Base-by-base conservation (phyloP, 2,888 invertebrate species). In the Sycophila texana region DNA sequence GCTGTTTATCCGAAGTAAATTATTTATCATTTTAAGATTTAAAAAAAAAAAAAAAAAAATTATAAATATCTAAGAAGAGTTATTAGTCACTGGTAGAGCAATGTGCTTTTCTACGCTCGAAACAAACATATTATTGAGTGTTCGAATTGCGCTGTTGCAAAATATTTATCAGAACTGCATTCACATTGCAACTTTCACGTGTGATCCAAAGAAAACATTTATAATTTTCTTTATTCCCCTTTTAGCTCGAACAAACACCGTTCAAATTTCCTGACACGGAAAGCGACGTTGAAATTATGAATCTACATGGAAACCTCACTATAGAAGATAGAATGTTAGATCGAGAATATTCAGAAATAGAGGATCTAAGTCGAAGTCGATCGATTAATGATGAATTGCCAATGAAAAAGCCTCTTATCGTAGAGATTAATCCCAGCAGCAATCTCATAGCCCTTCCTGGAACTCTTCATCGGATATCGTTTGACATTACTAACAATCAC, bases 401-500 rank as follows among this genome's bases (percentile, higher is more conserved):
- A 18, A 81, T 82, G 2, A 83, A 76, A 22, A 83, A 84, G 65
- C 68, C 78, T 26, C 82, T 86, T 4, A 65, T 79, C 74, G 82
- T 90, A 14, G 88, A 90, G 51, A 71, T 90, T 1, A 86, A 86
- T 61, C 78, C 84, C 3, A 86, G 85, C 0, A 86, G 87, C 0
- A 86, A 85, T 75, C 83, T 90, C 14, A 82, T 88, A 3, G 87
- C 85, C 2, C 57, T 77, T 20, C 87, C 90, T 16, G 88, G 88
- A 20, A 83, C 84, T 4, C n/a, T 68, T 7, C 78, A 87, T 53
- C 84, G 84, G 90, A 86, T 96, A n/a, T 92, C 93, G 80, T 96
- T 95, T 85, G 94, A 95, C 89, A 93, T 96, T 0, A 94, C 94
- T 0, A 96, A 96, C 89, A 93, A 93, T 58, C 88, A 92, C 92